Base-by-base conservation (phyloP, 1,140 invertebrate species). In the Bombus vancouverensis region DNA sequence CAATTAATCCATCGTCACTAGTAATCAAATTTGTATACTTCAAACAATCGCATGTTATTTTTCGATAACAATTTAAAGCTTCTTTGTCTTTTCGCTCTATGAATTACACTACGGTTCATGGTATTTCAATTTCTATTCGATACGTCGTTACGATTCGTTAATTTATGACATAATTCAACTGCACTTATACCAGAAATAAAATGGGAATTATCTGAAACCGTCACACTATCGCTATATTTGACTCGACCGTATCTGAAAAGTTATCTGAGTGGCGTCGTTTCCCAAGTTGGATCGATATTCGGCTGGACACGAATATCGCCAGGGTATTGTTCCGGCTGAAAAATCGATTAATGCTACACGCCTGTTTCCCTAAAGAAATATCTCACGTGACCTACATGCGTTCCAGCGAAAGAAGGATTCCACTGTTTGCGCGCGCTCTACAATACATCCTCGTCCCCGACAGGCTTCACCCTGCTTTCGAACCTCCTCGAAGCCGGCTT, bases 401-500 rank as follows among this genome's bases (percentile, higher is more conserved):
- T 73, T 53, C 83, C 84, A 34, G 32, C 77, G 66, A 87, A 87
- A 80, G 87, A 75, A 88, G 80, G 79, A 87, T 89, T 78, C 76
- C 88, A 76, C 81, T 89, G 88, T 89, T 89, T 83, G 87, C 68
- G 78, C 70, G 47, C 83, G 42, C 79, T 37, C 80, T 68, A 89
- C 84, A 87, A 89, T 89, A 68, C 79, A 57, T 32, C 74, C 87
- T 66, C 57, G 53, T 62, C 65, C 70, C 53, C 42, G 34, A 44
- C 68, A 73, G 68, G 59, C 68, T 85, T 74, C 72, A 57, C 65
- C 57, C 77, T 47, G 34, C 37, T 76, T 82, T 42, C 53, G 87
- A 74, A 80, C n/a, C 70, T 84, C 39, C 72, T 83, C 75, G 83
- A 84, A 77, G 81, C 66, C 87, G 84, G 65, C 84, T 86, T 83